Evolutionary conservation across 2,888 invertebrate species (phyloP).

Genomic region (Hydraecia micacea): DNA sequence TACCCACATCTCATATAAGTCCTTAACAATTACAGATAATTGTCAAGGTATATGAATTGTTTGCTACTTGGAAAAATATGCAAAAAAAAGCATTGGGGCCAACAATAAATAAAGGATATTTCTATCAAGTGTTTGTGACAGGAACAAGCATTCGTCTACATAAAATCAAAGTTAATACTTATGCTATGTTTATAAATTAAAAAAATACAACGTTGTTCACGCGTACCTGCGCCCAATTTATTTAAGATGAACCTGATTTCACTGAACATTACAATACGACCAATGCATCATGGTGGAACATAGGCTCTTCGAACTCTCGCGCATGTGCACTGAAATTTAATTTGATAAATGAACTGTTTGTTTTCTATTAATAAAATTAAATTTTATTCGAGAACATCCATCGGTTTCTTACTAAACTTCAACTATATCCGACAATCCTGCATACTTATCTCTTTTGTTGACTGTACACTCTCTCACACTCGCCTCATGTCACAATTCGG

Average conservation of each 20-base stretch:
- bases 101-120: slow-evolving; percentile 8
- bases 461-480: too few species aligned
- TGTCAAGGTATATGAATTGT: background rate
- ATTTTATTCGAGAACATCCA: too few species aligned
- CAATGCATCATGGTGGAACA: background rate
- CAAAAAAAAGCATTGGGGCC: background rate
- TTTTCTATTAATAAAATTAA: too few species aligned
- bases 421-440: too few species aligned
- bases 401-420: too few species aligned
- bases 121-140: slow-evolving; percentile 35
- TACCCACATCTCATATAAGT: background rate
- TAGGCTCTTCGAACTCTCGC: background rate
- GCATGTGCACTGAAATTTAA: too few species aligned
- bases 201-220: slow-evolving; percentile 60
- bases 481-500: background rate
- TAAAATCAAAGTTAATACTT: slow-evolving; percentile 59
- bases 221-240: slow-evolving; percentile 14
- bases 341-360: too few species aligned
- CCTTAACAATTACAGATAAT: background rate
- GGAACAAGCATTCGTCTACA: slow-evolving; percentile 38
- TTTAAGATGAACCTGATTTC: slow-evolving; percentile 37
- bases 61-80: background rate
- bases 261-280: slow-evolving; percentile 4
- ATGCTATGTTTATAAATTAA: slow-evolving; percentile 50
- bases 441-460: too few species aligned